These are phyloP conservation scores for Hydrotaea diabolus DNA, from an alignment of 2,888 invertebrate genomes.

Conservation along the genomic window DNA sequence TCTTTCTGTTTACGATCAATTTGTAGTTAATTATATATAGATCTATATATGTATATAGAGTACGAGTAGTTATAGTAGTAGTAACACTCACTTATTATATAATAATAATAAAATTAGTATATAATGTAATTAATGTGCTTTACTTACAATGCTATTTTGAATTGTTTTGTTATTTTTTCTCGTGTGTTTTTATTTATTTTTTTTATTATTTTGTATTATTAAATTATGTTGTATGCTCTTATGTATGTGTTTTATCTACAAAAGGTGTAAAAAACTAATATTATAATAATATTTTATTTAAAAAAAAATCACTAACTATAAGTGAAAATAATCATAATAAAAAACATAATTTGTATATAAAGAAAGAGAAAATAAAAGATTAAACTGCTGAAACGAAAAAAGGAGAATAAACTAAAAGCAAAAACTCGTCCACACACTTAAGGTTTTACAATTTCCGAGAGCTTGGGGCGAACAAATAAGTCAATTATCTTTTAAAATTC, in stretches of 20 bases:
- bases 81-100: constrained; percentile 66
- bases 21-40: constrained; percentile 51
- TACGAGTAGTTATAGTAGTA: constrained; percentile 39
- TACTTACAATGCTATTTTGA: constrained; percentile 65
- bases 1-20: constrained; percentile 51
- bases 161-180: constrained; percentile 46
- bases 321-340: constrained; percentile 58
- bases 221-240: constrained; percentile 35
- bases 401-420: constrained; percentile 11
- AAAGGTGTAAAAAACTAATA: constrained; percentile 64
- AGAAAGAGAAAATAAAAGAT: constrained; percentile 37
- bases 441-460: not conserved
- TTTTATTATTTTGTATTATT: constrained; percentile 49
- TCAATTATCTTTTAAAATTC: not conserved
- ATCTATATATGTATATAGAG: constrained; percentile 45
- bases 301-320: constrained; percentile 53
- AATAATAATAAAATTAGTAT: constrained; percentile 63
- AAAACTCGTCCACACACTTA: not conserved
- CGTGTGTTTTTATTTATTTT: constrained; percentile 49
- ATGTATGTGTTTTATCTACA: constrained; percentile 63
- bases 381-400: constrained; percentile 49
- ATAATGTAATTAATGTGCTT: constrained; percentile 64
- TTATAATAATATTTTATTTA: constrained; percentile 51
- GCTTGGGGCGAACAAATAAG: not conserved
- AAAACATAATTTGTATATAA: constrained; percentile 48